A percentile compares a stretch with the other conserved stretches of the same genome.
Conservation (phyloP, 2,113 vertebrate species). For the Phaethornis superciliosus region DNA sequence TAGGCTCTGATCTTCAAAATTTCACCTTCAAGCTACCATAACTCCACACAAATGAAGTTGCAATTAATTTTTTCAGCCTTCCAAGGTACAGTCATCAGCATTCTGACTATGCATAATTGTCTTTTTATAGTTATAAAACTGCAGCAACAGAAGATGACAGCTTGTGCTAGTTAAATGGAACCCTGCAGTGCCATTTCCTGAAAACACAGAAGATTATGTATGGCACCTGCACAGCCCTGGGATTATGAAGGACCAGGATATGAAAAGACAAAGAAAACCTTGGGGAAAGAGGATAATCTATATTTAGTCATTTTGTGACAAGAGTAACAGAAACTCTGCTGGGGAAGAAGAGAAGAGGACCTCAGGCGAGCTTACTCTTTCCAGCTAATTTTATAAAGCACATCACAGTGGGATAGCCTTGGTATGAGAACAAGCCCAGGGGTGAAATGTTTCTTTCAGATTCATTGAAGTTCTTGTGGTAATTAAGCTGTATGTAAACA, state of each 20-base stretch:
- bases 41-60: neutral
- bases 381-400: conserved; percentile 27
- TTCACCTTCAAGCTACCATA: neutral
- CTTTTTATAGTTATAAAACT: conserved; percentile 10
- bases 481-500: conserved; percentile 27
- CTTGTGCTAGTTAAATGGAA: conserved; percentile 17
- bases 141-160: neutral
- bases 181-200: neutral
- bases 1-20: neutral
- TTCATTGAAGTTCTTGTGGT: neutral
- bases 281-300: neutral
- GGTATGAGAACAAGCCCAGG: conserved; percentile 6
- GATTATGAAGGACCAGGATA: neutral
- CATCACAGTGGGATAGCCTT: conserved; percentile 18
- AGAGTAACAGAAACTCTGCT: neutral
- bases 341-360: neutral
- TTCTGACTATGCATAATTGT: neutral
- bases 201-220: conserved; percentile 2
- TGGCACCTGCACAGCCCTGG: neutral
- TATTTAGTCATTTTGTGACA: conserved; percentile 6
- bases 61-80: neutral
- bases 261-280: conserved; percentile 8
- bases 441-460: conserved; percentile 6
- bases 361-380: neutral
- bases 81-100: neutral